phyloP scores from a whole-genome alignment of 2,797 vertebrate species.

The Podarcis siculus region DNA sequence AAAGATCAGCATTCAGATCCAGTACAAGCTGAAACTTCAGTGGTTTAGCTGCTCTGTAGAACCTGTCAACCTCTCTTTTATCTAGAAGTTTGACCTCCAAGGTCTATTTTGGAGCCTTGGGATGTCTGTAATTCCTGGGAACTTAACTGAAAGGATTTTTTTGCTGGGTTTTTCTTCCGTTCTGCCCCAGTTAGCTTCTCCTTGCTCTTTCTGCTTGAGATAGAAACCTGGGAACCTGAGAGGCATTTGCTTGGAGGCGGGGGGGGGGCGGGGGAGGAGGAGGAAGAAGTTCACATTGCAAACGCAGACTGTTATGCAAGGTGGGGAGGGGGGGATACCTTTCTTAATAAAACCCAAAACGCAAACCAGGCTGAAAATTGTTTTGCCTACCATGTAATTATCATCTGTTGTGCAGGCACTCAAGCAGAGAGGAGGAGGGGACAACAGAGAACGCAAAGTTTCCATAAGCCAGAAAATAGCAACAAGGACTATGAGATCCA shows the following conservation, averaged over 20 bases:
- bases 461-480: not conserved
- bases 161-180: not conserved
- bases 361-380: not conserved
- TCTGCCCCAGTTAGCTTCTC: not conserved
- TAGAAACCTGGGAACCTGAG: too few species aligned
- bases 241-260: not conserved
- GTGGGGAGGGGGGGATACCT: too few species aligned
- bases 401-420: not conserved
- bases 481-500: not conserved
- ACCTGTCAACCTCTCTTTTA: not conserved
- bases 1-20: not conserved
- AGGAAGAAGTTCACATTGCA: not conserved
- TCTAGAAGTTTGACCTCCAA: not conserved
- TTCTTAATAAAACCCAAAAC: not conserved
- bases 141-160: not conserved
- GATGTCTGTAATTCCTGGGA: not conserved
- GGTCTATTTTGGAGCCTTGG: not conserved
- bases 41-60: not conserved
- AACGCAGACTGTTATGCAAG: not conserved
- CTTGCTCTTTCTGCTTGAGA: not conserved
- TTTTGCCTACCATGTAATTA: not conserved
- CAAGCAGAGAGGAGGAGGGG: not conserved
- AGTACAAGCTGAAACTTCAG: not conserved
- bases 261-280: not conserved
- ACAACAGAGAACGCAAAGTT: not conserved